Percentiles rank a stretch among this genome's conserved stretches.
Conservation (phyloP, 2,797 vertebrate species). For the Alosa sapidissima region DNA sequence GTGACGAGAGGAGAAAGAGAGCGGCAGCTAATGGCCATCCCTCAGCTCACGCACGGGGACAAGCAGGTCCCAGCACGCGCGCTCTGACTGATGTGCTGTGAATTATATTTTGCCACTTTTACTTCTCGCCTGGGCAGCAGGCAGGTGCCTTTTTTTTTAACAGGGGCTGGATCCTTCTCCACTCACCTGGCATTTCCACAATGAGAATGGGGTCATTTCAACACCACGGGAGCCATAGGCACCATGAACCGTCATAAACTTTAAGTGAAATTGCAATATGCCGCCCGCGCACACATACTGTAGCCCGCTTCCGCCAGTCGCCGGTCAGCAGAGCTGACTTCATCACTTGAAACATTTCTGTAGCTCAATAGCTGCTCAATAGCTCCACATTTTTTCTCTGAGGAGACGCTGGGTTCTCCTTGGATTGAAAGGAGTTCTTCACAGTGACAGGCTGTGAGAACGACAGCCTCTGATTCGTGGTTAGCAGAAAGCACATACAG, state of each 20-base stretch:
- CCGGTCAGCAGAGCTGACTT: not conserved
- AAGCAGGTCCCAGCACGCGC: not conserved
- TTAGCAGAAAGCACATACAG: not conserved
- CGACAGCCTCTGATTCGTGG: not conserved
- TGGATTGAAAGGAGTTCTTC: not conserved
- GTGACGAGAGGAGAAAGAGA: not conserved
- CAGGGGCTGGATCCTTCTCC: not conserved
- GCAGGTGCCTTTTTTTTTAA: not conserved
- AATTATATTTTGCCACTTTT: constrained; percentile 19
- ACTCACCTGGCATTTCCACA: not conserved
- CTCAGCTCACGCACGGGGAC: not conserved
- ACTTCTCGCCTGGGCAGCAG: not conserved
- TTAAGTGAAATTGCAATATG: constrained; percentile 3
- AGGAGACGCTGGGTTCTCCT: not conserved
- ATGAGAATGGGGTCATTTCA: constrained; percentile 6
- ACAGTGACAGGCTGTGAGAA: not conserved
- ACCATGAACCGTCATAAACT: constrained; percentile 8
- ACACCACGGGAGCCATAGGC: not conserved
- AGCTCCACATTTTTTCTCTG: not conserved
- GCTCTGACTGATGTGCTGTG: constrained; percentile 21
- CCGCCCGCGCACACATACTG: not conserved
- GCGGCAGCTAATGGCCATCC: not conserved
- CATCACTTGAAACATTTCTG: constrained; percentile 1
- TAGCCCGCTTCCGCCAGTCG: not conserved
- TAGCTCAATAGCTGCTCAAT: not conserved